phyloP scores from a whole-genome alignment of 1,140 invertebrate genomes.

The Aphelenchoides besseyi region DNA sequence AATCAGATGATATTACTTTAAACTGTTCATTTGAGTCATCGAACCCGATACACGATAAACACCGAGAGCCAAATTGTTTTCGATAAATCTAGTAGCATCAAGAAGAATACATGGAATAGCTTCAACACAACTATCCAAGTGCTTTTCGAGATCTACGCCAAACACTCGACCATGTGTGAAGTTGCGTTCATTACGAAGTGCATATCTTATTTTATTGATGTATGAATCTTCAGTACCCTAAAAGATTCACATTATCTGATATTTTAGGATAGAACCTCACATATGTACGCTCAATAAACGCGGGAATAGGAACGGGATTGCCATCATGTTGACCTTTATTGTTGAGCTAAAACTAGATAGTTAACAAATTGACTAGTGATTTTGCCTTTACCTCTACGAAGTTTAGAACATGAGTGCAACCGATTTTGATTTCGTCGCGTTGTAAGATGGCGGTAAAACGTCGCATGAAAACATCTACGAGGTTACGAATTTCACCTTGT shows the following conservation, averaged over 20 bases:
- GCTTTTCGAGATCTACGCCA: constrained; percentile 3
- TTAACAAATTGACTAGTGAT: too few relatives aligned
- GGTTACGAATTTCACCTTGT: not conserved
- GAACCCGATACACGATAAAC: constrained; percentile 11
- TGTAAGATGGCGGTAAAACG: not conserved
- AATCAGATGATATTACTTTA: not conserved
- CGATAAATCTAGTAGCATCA: constrained; percentile 11
- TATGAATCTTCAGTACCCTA: not conserved
- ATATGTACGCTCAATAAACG: not conserved
- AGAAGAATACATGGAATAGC: constrained; percentile 7
- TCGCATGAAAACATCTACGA: not conserved
- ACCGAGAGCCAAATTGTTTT: constrained; percentile 13
- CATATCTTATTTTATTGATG: not conserved
- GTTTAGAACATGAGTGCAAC: constrained; percentile 5
- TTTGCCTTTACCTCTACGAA: constrained; percentile 14
- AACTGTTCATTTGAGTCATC: not conserved
- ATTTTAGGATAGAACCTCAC: too few relatives aligned
- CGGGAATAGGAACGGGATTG: constrained; percentile 1
- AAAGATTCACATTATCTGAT: too few relatives aligned
- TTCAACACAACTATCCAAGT: not conserved
- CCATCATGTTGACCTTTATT: constrained; percentile 11
- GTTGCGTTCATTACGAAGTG: not conserved
- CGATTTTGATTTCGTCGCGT: not conserved
- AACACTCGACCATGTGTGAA: constrained; percentile 8
- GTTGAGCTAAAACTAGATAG: constrained; percentile 13